These are phyloP conservation scores for Ernsta delagoae DNA, from an alignment of 2,888 invertebrate genomes.

Conservation along the genomic window DNA sequence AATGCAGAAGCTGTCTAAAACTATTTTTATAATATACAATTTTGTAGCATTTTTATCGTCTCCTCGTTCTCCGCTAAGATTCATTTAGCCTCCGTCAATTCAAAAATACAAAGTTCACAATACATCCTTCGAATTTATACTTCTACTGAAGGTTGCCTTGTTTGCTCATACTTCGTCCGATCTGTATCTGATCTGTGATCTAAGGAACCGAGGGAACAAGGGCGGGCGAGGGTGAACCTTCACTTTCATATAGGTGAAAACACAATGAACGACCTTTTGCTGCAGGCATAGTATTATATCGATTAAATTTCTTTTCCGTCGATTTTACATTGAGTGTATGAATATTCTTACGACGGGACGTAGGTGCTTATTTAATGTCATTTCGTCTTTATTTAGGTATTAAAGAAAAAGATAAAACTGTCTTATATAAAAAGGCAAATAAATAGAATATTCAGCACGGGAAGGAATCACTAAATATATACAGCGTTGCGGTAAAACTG, in stretches of 20 bases:
- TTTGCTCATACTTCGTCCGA: background rate
- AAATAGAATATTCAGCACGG: background rate
- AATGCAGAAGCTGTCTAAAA: no score
- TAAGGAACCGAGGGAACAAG: slow-evolving; percentile 46
- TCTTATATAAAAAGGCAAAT: background rate
- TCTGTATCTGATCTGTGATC: slow-evolving; percentile 68
- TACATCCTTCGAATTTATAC: no score
- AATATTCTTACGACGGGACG: no score
- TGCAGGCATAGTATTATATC: slow-evolving; percentile 45
- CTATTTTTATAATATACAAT: no score
- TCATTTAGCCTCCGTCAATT: no score
- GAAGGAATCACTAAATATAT: background rate
- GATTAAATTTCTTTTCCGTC: slow-evolving; percentile 4
- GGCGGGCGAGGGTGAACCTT: slow-evolving; percentile 55
- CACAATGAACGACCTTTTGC: slow-evolving; percentile 52
- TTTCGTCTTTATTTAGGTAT: no score
- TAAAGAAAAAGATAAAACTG: no score
- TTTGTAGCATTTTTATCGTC: no score
- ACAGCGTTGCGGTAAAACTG: slow-evolving; percentile 19
- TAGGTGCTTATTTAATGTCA: no score
- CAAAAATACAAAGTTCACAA: no score
- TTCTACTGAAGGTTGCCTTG: background rate
- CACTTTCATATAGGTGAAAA: slow-evolving; percentile 64
- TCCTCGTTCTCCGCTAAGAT: no score
- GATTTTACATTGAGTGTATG: background rate